These are phyloP conservation scores for Cavia porcellus DNA, from an alignment of 2,113 vertebrate species.

Conservation along the genomic window DNA sequence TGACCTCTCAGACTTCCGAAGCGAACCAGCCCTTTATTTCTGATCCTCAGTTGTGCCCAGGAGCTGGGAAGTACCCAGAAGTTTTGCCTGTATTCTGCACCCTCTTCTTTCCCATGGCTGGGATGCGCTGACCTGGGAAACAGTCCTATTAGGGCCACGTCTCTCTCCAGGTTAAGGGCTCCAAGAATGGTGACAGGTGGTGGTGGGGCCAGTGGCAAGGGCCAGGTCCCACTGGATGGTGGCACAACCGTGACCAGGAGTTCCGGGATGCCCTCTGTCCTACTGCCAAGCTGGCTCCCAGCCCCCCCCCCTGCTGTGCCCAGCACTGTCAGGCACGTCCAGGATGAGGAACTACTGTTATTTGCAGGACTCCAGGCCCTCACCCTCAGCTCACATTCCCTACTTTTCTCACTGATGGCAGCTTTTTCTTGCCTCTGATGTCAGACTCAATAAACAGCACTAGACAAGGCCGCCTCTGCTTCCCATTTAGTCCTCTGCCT, in stretches of 20 bases:
- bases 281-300: not conserved
- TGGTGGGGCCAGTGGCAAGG: not conserved
- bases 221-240: not conserved
- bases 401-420: not conserved
- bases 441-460: constrained; percentile 71
- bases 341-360: not conserved
- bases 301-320: not conserved
- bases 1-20: constrained; percentile 95
- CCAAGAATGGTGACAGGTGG: not conserved
- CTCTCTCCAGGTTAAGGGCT: not conserved
- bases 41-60: constrained; percentile 83
- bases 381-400: not conserved
- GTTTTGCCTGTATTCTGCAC: not conserved
- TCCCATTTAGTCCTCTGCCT: not conserved
- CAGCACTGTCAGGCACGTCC: rapidly evolving
- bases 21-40: constrained; percentile 97
- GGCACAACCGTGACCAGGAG: not conserved
- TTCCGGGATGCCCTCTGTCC: not conserved
- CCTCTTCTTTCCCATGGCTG: not conserved
- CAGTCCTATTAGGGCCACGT: not conserved
- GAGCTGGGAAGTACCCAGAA: not conserved
- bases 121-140: not conserved
- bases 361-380: not conserved
- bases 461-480: not conserved
- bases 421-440: not conserved